These are phyloP conservation scores for Sciurus carolinensis DNA, from an alignment of 2,797 vertebrate species.

Conservation along the genomic window DNA sequence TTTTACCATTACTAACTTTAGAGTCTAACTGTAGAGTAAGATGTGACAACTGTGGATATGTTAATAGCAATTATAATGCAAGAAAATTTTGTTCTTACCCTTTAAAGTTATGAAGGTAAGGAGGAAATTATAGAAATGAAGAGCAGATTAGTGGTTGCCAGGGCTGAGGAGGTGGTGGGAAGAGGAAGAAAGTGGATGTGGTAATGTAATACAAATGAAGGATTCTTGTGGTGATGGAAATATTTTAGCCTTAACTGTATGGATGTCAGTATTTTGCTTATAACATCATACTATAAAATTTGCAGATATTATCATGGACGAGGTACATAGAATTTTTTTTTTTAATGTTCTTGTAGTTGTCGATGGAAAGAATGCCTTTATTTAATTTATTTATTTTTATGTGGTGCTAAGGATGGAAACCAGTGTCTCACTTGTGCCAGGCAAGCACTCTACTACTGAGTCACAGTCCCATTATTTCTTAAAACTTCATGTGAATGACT, in stretches of 20 bases:
- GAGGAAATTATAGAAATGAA: neutral
- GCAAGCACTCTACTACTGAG: too few species aligned
- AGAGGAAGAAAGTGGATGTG: neutral
- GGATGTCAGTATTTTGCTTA: neutral
- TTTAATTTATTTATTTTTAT: too few species aligned
- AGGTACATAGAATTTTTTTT: neutral
- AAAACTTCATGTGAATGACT: neutral
- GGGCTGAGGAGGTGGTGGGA: neutral
- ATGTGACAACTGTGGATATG: neutral
- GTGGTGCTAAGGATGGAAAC: too few species aligned
- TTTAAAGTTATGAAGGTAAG: neutral
- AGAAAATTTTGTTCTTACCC: neutral
- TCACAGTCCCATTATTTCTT: neutral
- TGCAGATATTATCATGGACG: neutral
- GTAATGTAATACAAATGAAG: neutral
- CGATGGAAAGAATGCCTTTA: too few species aligned
- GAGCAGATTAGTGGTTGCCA: neutral
- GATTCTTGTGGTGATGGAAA: neutral
- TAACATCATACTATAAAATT: neutral
- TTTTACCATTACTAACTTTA: constrained; percentile 14
- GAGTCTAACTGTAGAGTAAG: neutral
- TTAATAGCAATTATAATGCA: neutral
- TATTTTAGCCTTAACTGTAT: neutral
- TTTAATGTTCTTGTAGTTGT: too few species aligned
- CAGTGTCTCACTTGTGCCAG: too few species aligned